phyloP scores from a whole-genome alignment of 1,140 invertebrate species.

The Pomacea maculata region DNA sequence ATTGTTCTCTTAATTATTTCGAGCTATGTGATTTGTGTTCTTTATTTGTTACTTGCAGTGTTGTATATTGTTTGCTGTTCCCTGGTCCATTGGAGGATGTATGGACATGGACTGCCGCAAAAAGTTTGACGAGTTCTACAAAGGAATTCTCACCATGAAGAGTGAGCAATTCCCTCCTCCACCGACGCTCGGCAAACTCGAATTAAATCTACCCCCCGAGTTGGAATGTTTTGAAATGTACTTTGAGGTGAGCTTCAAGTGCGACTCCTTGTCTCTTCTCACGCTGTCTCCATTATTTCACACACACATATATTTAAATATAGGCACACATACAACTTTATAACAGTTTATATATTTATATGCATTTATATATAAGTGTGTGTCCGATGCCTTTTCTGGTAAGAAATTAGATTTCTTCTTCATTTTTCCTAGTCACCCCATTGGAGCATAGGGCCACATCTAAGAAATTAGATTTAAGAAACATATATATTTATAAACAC shows the following conservation, averaged over 20 bases:
- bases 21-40: no score
- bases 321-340: no score
- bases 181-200: conserved; percentile 71
- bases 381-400: no score
- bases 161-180: conserved; percentile 74
- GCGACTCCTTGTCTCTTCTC: no score
- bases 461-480: no score
- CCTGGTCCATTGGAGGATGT: conserved; percentile 62
- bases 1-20: no score
- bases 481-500: no score
- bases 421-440: no score
- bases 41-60: conserved; percentile 37
- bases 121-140: conserved; percentile 62
- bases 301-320: background rate
- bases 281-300: background rate
- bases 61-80: conserved; percentile 55
- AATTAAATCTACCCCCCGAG: conserved; percentile 72
- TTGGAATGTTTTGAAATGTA: conserved; percentile 82
- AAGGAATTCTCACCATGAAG: conserved; percentile 65
- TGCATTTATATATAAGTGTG: no score
- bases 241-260: conserved; percentile 73
- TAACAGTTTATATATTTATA: no score
- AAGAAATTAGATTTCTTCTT: no score
- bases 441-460: no score
- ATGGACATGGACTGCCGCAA: conserved; percentile 58